Evolutionary conservation across 2,113 vertebrate species (phyloP), one percentile per base, ranked within the genome.

Genomic region (Alosa alosa): DNA sequence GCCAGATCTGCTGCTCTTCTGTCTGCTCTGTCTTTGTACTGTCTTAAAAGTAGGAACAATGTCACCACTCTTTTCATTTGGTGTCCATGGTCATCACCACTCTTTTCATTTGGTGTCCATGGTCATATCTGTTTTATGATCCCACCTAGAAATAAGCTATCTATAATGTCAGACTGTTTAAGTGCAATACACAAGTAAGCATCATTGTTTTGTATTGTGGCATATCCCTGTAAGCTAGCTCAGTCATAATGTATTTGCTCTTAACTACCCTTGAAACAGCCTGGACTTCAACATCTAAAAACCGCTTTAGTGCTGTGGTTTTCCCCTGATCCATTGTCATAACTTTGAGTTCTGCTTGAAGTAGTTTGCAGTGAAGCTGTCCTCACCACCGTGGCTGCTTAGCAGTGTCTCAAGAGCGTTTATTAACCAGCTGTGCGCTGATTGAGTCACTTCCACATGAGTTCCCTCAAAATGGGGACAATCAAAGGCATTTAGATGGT

Each of bases 371-470:
- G 25, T 75, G 25, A 75, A 75, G 72, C 36, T 17, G 72, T 41
- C 31, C 13, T 3, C 31, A 36, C 15, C 31, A 39, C 72, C 72
- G 10, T 6, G 72, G 2, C 10, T 78, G 72, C 5, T 78, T 39
- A 72, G 64, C 64, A 31, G 55, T 6, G 55, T 5, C 64, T 10
- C 72, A 41, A 41, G 0, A 41, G 25, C 11, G 13, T 39, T 41
- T 78, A 36, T 36, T 39, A 78, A 78, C 25, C 72, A 78, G 31
- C 25, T 78, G 72, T 41, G 15, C 10, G 4, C 6, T 17, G 72
- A 36, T 6, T 78, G 31, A 78, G 72, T 78, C 72, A 78, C 72
- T 78, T 78, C 31, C 72, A 78, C 72, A 39, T 78, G 31, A 39
- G 25, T 15, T 78, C 31, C 25, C 72, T 17, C 25, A 78, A 41